phyloP scores from a whole-genome alignment of 2,888 invertebrate genomes.

The Trissonchulus sp. region DNA sequence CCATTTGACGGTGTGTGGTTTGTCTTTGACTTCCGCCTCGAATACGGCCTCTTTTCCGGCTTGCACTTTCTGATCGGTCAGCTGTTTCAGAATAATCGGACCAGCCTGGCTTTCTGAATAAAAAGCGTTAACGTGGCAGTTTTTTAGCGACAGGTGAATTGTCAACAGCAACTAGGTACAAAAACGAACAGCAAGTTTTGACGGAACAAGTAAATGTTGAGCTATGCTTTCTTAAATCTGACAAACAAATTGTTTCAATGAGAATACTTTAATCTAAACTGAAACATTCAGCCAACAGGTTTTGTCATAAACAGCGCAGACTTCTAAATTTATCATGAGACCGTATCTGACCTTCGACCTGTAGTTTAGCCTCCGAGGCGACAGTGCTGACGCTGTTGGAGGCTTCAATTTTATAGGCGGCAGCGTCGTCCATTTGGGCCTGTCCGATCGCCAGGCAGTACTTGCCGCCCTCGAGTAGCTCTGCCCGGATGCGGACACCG shows the following conservation, averaged over 20 bases:
- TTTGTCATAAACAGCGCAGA: too few species aligned
- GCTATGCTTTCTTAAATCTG: too few species aligned
- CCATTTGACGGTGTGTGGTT: conserved; percentile 28
- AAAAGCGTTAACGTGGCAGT: too few species aligned
- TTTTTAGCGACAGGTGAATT: too few species aligned
- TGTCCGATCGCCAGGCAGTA: conserved; percentile 14
- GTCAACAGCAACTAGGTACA: too few species aligned
- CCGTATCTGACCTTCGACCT: not conserved
- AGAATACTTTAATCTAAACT: too few species aligned
- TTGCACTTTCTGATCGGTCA: conserved; percentile 13
- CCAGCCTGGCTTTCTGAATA: too few species aligned
- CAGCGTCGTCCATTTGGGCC: conserved; percentile 20
- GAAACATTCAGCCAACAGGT: too few species aligned
- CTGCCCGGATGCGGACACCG: not conserved
- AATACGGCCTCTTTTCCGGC: conserved; percentile 32
- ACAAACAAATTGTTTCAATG: too few species aligned
- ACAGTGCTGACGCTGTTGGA: not conserved
- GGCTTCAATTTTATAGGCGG: conserved; percentile 26
- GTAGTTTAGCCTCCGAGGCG: conserved; percentile 17
- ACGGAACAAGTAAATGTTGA: too few species aligned
- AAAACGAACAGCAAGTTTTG: too few species aligned
- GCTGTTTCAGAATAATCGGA: conserved; percentile 10
- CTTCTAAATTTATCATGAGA: too few species aligned
- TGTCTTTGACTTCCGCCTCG: conserved; percentile 23
- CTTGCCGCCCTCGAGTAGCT: conserved; percentile 9